Evolutionary conservation across 2,888 invertebrate genomes (phyloP), one percentile per base, ranked within the genome.

Genomic region (Erebia aethiops): DNA sequence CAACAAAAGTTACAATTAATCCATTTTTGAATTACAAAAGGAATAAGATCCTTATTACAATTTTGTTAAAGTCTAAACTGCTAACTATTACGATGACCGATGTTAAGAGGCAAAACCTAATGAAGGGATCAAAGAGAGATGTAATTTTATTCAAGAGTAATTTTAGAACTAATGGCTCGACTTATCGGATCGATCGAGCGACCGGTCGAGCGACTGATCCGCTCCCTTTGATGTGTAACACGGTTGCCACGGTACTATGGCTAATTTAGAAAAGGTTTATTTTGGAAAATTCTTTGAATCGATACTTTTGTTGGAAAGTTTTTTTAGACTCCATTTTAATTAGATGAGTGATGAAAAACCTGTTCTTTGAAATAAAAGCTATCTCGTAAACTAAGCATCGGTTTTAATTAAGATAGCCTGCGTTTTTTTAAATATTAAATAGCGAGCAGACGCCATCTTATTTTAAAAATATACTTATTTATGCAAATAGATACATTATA

Each of bases 151-250:
- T 76, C 77, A 68, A 46, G 73, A 76, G 77, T 79, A 77, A 83
- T 81, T 83, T 79, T 79, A 78, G 79, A 81, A 83, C 82, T 80
- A 83, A 82, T 81, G 83, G 68, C 71, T 73, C 80, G 77, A 69
- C 70, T 70, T 69, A 52, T 26, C 46, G 64, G 74, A 74, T 61
- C 61, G 65, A 66, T 83, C 75, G 74, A 67, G 69, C 71, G 71
- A 71, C 64, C 57, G 66, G 66, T 83, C 75, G 74, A 69, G 70
- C 70, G 71, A 71, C 66, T n/a, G 65, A 57, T 74, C 68, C 71
- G 64, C 41, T 56, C 60, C 62, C 69, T 74, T 74, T 74, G 74
- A 74, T 68, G 73, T 71, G 74, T 69, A 74, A 60, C 63, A 67
- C 69, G 56, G 73, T 69, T 67, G 71, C 69, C 65, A 49, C 69